Base-by-base conservation (phyloP, 2,888 invertebrate genomes). In the Matsumyia berberina region DNA sequence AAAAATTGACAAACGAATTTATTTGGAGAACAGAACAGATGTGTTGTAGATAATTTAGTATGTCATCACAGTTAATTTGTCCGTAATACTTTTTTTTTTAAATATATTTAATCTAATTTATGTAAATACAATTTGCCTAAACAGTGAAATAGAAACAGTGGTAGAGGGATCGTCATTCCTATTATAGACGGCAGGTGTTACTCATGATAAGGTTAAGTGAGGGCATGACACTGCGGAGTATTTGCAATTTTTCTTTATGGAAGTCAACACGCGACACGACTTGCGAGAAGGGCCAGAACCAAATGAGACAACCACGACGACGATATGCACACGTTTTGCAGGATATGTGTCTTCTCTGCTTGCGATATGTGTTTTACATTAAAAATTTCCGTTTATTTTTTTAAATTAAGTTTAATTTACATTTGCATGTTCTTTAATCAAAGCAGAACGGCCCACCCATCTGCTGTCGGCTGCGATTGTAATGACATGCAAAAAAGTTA, bases 41-140 rank as follows among this genome's bases (percentile, higher is more conserved):
- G 19, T 35, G 64, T 70, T 55, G 12, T 58, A 66, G 62, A 42
- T 62, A 58, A 9, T 46, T 67, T 33, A 39, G 55, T 33, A 37
- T 55, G 35, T 77, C 70, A 82, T 82, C 82, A 82, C 82, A 82
- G 77, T 42, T 53, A 37, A 39, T 57, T 11, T 70, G 39, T 33
- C 33, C 44, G 31, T 24, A 31, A 46, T 78, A 64, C 44, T 67
- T 19, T 60, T 69, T 58, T 67, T 19, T 60, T 69, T 58, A 58
- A 49, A 64, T 74, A 76, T 53, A 73, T 78, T 78, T 67, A 55
- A 67, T 72, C 35, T 82, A 69, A 53, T 74, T 57, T 51, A 19
- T 66, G 60, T 81, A 70, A 80, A 76, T 67, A 83, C n/a, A 85
- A 85, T 79, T 74, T 67, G 60, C 49, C 82, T 83, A 78, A 62